These are phyloP conservation scores for Esox lucius DNA, from an alignment of 2,797 vertebrate species.

Conservation along the genomic window DNA sequence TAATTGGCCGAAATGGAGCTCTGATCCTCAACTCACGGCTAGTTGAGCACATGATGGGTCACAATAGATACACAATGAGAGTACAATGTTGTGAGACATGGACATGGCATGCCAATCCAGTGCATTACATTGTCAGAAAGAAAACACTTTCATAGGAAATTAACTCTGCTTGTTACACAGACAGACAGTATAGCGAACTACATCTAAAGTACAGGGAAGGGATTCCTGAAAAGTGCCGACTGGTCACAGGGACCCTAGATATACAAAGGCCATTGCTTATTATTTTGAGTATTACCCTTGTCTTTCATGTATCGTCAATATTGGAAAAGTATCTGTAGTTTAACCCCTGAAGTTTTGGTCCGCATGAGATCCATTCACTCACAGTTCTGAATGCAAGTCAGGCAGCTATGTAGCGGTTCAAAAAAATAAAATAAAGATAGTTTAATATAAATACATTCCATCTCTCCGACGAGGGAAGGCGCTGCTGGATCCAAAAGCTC, in stretches of 20 bases:
- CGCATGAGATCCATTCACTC: constrained; percentile 1
- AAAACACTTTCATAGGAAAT: constrained; percentile 5
- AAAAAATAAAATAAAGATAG: background rate
- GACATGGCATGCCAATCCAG: background rate
- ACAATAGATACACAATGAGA: background rate
- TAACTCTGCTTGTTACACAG: background rate
- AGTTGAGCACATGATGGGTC: background rate
- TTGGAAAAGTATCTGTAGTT: background rate
- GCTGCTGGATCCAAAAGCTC: background rate
- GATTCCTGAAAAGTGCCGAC: background rate
- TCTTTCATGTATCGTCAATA: background rate
- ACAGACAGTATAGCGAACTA: background rate
- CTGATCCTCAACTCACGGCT: background rate
- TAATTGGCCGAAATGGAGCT: background rate
- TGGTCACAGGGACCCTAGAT: background rate
- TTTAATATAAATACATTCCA: constrained; percentile 13
- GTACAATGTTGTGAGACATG: background rate
- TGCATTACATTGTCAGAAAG: background rate
- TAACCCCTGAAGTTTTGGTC: background rate
- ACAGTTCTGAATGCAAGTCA: background rate
- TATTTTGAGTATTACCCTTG: background rate
- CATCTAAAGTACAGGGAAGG: background rate
- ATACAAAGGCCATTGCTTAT: background rate
- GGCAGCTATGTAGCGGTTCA: background rate
- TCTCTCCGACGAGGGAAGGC: background rate